phyloP scores from a whole-genome alignment of 2,888 invertebrate genomes.

The Tridacna gigas region DNA sequence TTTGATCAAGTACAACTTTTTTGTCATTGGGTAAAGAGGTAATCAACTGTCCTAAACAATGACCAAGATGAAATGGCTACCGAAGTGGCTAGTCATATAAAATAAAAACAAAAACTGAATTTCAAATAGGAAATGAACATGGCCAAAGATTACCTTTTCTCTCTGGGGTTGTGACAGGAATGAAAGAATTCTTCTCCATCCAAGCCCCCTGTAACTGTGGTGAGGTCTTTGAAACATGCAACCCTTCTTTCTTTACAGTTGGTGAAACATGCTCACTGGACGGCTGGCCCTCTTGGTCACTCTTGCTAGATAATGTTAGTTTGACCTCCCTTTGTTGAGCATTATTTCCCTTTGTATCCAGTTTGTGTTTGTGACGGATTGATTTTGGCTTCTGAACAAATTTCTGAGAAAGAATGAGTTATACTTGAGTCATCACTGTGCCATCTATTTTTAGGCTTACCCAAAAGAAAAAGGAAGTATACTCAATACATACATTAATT shows the following conservation, averaged over 20 bases:
- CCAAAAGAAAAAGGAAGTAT: no score
- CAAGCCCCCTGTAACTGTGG: constrained; percentile 75
- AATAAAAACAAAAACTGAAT: no score
- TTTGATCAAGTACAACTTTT: no score
- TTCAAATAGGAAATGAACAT: no score
- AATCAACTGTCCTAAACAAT: no score
- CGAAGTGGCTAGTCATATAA: no score
- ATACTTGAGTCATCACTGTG: no score
- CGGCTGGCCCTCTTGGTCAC: constrained; percentile 23
- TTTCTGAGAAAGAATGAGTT: constrained; percentile 58
- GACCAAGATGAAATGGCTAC: no score
- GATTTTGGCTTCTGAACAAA: constrained; percentile 78
- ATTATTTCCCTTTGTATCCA: constrained; percentile 69
- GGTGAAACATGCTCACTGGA: constrained; percentile 4
- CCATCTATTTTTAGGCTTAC: no score
- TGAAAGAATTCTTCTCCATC: constrained; percentile 62
- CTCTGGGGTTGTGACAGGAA: constrained; percentile 62
- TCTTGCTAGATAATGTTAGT: constrained; percentile 71
- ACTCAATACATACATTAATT: no score
- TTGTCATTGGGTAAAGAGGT: no score
- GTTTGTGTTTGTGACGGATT: constrained; percentile 74
- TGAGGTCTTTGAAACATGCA: constrained; percentile 64
- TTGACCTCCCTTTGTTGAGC: constrained; percentile 77
- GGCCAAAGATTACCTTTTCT: constrained; percentile 56
- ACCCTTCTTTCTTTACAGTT: constrained; percentile 18